Conservation (phyloP, 1,140 invertebrate genomes). For the Ylistrum balloti region DNA sequence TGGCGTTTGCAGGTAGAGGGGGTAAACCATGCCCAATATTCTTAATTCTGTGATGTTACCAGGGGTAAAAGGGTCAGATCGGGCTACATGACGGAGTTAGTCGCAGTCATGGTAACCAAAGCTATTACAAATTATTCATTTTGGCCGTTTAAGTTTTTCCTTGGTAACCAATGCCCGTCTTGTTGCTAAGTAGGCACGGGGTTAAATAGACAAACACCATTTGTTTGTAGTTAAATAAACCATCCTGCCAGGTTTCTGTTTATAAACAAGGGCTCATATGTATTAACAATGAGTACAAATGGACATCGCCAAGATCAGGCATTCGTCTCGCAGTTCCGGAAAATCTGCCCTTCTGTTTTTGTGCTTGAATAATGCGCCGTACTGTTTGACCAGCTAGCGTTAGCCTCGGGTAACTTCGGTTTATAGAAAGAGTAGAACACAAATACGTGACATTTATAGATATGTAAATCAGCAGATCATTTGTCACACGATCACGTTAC, state of each 20-base stretch:
- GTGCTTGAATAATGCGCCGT: too few relatives aligned
- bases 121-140: not conserved
- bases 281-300: not conserved
- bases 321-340: not conserved
- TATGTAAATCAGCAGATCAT: too few relatives aligned
- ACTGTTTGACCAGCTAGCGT: too few relatives aligned
- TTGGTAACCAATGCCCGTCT: not conserved
- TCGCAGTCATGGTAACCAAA: not conserved
- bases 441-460: too few relatives aligned
- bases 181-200: not conserved
- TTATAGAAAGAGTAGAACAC: too few relatives aligned
- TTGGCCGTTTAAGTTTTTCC: not conserved
- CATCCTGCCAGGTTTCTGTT: not conserved
- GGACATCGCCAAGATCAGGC: not conserved
- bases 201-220: not conserved
- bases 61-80: too few relatives aligned
- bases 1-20: too few relatives aligned
- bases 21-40: too few relatives aligned
- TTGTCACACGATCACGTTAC: too few relatives aligned
- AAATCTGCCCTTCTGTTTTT: not conserved
- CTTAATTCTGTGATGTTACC: too few relatives aligned
- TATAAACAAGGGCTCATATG: not conserved
- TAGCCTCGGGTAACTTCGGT: too few relatives aligned
- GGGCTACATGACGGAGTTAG: too few relatives aligned
- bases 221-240: slow-evolving; percentile 28